These are phyloP conservation scores for Lasioglossum albipes DNA, from an alignment of 1,140 invertebrate species.

Conservation along the genomic window DNA sequence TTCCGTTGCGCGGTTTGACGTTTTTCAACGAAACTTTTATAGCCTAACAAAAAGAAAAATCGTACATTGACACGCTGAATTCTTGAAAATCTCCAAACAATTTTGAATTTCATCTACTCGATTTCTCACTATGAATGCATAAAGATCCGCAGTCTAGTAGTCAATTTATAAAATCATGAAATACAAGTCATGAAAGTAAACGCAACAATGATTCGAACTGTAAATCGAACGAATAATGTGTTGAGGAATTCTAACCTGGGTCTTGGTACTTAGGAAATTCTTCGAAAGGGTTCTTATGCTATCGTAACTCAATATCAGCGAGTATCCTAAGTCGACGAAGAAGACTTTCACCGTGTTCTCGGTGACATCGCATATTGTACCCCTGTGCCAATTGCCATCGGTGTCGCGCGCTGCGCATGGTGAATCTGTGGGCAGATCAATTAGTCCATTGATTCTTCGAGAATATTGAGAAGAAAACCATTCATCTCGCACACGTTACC, in stretches of 20 bases:
- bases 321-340: conserved; percentile 80
- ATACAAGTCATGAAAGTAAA: no score
- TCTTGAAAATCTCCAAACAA: no score
- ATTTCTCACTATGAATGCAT: no score
- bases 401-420: conserved; percentile 75
- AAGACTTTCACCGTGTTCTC: conserved; percentile 75
- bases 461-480: background rate
- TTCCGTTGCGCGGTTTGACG: conserved; percentile 51
- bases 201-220: no score
- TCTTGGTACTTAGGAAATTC: conserved; percentile 59
- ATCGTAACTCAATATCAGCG: conserved; percentile 62
- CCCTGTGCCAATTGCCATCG: conserved; percentile 78
- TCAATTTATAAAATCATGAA: no score
- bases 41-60: conserved; percentile 63
- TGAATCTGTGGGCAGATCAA: conserved; percentile 74
- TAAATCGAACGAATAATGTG: background rate
- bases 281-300: conserved; percentile 66
- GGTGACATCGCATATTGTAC: conserved; percentile 68
- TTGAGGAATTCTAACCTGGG: conserved; percentile 67
- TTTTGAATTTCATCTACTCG: no score
- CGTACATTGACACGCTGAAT: no score
- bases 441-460: background rate
- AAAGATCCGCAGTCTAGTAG: no score
- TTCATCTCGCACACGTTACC: conserved; percentile 39
- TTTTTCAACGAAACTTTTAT: conserved; percentile 71